Evolutionary conservation across 1,140 invertebrate species (phyloP).

Genomic region (Drosophila persimilis): DNA sequence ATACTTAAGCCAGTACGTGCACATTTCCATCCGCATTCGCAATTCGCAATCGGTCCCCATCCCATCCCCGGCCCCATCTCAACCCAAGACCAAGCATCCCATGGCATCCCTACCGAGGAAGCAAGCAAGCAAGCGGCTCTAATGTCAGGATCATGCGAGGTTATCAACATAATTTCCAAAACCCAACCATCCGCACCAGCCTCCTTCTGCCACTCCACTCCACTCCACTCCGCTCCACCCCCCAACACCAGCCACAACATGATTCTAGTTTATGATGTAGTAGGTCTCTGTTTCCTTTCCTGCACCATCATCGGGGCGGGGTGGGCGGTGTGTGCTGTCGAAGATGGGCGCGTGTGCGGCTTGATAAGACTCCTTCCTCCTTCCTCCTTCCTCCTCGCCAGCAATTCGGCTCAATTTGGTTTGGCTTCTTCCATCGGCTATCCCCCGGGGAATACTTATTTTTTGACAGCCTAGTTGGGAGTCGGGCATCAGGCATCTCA

Average conservation of each 20-base stretch:
- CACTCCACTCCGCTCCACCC: neutral
- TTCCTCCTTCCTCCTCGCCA: constrained; percentile 1
- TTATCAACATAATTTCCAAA: constrained; percentile 76
- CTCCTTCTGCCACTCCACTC: neutral
- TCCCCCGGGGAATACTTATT: neutral
- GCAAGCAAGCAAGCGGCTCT: constrained; percentile 51
- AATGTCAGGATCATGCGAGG: constrained; percentile 78
- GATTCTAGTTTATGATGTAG: constrained; percentile 77
- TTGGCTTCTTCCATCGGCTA: constrained; percentile 41
- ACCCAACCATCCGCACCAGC: constrained; percentile 47
- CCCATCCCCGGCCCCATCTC: neutral
- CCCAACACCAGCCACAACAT: constrained; percentile 45
- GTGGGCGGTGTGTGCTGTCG: neutral
- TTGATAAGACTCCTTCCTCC: constrained; percentile 58
- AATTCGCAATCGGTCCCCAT: constrained; percentile 9
- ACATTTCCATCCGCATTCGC: constrained; percentile 60
- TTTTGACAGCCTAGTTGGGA: neutral
- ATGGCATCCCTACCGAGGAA: constrained; percentile 7
- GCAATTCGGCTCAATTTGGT: constrained; percentile 44
- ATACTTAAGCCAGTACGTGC: constrained; percentile 77
- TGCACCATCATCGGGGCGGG: constrained; percentile 18
- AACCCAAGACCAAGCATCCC: neutral
- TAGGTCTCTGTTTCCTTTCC: constrained; percentile 57
- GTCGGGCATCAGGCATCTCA: too few species aligned
- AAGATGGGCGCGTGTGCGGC: constrained; percentile 70